Evolutionary conservation across 2,113 vertebrate species (phyloP), one percentile per base, ranked within the genome.

Genomic region (Antigone vipio): DNA sequence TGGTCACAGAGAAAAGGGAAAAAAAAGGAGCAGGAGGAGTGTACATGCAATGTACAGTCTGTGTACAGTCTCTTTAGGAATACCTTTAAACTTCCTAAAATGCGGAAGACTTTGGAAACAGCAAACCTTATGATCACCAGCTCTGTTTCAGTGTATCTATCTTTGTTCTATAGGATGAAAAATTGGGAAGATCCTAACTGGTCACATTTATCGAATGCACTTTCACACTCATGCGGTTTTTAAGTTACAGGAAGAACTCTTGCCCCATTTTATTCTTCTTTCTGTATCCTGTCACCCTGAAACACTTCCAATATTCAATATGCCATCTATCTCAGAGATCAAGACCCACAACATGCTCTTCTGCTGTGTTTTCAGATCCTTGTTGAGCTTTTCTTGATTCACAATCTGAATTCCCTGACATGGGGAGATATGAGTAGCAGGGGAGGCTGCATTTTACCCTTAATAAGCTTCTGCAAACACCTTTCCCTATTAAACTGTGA

Each of bases 401-500:
- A 62, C 21, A 75, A 38, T 27, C 27, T 79, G 40, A 64, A 60
- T 85, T 91, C 40, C 24, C 22, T 78, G 58, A 45, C 24, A 34
- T 0, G 0, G 21, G 44, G 53, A 85, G 49, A n/a, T 59, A 35
- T 0, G 0, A 82, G 44, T 60, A 79, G 58, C 66, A 64, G 21
- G 20, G 53, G 20, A 74, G 40, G 44, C 49, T 89, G 38, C n/a
- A 23, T 89, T 96, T 96, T 91, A 64, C 22, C 5, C 9, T n/a
- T 60, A 87, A 71, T 76, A 88, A 62, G 40, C 18, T 88, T 52
- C 53, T 73, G 53, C 81, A 89, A 69, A 69, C 63, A 59, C 53
- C 27, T 82, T 89, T 68, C 15, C 21, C 34, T 32, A n/a, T 72
- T 87, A 84, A 92, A 74, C 20, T 67, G 27, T 56, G 35, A 4